phyloP scores from a whole-genome alignment of 2,888 invertebrate species.

The Salpingus planirostris region DNA sequence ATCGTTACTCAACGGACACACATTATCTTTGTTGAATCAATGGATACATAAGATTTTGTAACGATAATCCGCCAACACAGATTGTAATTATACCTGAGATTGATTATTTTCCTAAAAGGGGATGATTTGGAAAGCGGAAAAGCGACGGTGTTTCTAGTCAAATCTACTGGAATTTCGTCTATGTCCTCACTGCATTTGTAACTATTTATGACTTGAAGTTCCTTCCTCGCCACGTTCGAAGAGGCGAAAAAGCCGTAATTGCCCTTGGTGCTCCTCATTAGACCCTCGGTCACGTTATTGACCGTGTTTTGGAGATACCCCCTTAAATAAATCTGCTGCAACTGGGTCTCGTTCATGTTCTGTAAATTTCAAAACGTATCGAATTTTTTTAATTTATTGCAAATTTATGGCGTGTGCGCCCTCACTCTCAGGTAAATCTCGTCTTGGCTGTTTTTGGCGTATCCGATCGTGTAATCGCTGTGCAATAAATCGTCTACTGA shows the following conservation, averaged over 20 bases:
- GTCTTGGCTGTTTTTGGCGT: slow-evolving; percentile 49
- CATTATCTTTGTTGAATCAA: too few relatives aligned
- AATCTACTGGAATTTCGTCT: slow-evolving; percentile 47
- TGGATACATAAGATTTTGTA: too few relatives aligned
- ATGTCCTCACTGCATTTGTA: slow-evolving; percentile 45
- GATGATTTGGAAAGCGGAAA: slow-evolving; percentile 50
- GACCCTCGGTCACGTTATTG: slow-evolving; percentile 45
- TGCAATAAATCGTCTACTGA: slow-evolving; percentile 51
- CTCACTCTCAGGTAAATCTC: slow-evolving; percentile 55
- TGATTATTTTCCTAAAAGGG: slow-evolving; percentile 50
- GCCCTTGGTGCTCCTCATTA: slow-evolving; percentile 46
- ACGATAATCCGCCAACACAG: too few relatives aligned
- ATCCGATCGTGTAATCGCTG: slow-evolving; percentile 53
- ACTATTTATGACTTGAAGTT: slow-evolving; percentile 37
- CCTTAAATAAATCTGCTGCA: slow-evolving; percentile 27
- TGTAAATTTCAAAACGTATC: too few relatives aligned
- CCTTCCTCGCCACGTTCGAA: slow-evolving; percentile 50
- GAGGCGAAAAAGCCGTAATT: slow-evolving; percentile 57
- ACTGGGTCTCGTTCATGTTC: slow-evolving; percentile 40
- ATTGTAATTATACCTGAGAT: slow-evolving; percentile 32
- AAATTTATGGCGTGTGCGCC: too few relatives aligned
- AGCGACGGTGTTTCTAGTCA: slow-evolving; percentile 49
- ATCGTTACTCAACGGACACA: too few relatives aligned
- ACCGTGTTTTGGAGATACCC: slow-evolving; percentile 39
- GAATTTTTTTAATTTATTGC: too few relatives aligned